A percentile compares a stretch with the other conserved stretches of the same genome.
These are phyloP conservation scores for Ophion costatus DNA, from an alignment of 2,888 invertebrate species.

Conservation along the genomic window DNA sequence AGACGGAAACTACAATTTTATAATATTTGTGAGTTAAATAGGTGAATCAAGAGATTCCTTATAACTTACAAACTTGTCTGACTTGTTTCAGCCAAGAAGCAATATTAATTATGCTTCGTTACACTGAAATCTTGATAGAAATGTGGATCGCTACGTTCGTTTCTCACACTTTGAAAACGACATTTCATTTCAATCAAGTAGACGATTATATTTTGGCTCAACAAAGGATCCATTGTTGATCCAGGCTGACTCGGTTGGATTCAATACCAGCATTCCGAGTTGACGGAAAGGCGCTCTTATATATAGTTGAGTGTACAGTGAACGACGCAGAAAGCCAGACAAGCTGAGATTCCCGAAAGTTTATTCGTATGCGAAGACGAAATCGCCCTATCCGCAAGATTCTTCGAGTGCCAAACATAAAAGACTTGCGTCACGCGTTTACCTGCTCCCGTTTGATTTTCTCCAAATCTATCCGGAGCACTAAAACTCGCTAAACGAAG, in stretches of 20 bases:
- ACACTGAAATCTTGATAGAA: not conserved
- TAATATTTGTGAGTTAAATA: no score
- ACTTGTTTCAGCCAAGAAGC: no score
- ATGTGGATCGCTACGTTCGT: not conserved
- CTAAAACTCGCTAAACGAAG: conserved; percentile 40
- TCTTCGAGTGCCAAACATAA: conserved; percentile 5
- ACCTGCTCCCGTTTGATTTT: conserved; percentile 52
- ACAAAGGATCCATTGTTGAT: not conserved
- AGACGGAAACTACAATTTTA: no score
- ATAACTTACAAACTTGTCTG: no score
- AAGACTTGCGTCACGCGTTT: conserved; percentile 29
- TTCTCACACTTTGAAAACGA: not conserved
- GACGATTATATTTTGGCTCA: not conserved
- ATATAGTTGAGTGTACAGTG: not conserved
- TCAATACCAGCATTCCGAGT: conserved; percentile 1
- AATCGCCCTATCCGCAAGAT: conserved; percentile 41
- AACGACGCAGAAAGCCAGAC: conserved; percentile 12
- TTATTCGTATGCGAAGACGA: conserved; percentile 7
- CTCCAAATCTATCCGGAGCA: conserved; percentile 47
- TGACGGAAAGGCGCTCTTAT: not conserved
- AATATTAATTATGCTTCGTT: no score
- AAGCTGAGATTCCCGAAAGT: conserved; percentile 28
- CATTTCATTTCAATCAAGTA: not conserved
- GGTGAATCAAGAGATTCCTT: no score
- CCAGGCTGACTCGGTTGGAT: not conserved